A percentile compares a stretch with the other conserved stretches of the same genome.
Conservation (phyloP, 2,113 vertebrate genomes). For the Calonectris borealis region DNA sequence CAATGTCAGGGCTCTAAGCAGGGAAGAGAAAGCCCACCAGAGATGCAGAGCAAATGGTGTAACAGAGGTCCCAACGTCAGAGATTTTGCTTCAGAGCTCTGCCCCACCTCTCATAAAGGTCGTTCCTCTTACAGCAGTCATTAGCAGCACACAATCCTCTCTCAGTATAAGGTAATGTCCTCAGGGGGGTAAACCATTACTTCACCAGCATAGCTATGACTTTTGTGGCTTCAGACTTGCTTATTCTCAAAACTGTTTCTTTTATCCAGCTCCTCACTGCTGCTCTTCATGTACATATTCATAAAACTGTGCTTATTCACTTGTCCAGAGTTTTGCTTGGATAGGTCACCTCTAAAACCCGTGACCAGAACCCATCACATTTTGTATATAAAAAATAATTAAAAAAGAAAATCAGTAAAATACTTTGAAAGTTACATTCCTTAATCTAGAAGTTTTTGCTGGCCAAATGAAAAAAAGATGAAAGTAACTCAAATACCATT, state of each 20-base stretch:
- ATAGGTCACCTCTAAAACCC: background rate
- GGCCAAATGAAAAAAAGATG: background rate
- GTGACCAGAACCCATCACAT: background rate
- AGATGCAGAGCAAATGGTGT: background rate
- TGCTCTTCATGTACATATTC: background rate
- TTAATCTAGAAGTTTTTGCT: background rate
- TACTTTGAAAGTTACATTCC: background rate
- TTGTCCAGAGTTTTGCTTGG: background rate
- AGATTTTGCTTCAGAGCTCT: background rate
- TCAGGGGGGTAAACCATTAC: background rate
- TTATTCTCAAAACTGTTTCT: background rate
- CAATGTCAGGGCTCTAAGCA: background rate
- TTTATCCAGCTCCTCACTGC: background rate
- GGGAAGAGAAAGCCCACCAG: background rate
- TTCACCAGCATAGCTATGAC: background rate
- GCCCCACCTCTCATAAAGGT: background rate
- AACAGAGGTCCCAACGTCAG: background rate
- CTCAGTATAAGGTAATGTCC: background rate
- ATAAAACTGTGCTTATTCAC: background rate
- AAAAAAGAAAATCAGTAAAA: background rate
- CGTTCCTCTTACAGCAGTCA: background rate
- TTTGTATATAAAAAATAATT: background rate
- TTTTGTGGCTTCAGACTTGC: background rate
- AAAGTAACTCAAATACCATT: background rate
- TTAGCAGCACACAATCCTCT: background rate